Evolutionary conservation across 1,140 invertebrate genomes (phyloP), one percentile per base, ranked within the genome.

Genomic region (Drosophila carrolli): DNA sequence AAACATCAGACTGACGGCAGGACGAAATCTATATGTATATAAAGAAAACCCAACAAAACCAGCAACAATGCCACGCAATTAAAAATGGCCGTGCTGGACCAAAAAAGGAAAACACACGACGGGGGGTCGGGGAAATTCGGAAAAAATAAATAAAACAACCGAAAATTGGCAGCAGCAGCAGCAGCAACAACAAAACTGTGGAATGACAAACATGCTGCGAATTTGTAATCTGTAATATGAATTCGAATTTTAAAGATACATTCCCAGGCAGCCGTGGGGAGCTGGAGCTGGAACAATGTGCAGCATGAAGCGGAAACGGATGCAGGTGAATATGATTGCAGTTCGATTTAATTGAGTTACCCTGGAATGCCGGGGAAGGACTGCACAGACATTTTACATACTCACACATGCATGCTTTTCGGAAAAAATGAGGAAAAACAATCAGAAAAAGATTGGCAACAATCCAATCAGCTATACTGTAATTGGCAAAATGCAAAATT

Each of bases 141-240:
- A 58, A 76, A 76, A 51, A 62, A 57, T 60, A 70, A 32, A 23
- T 53, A 59, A 76, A 63, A 75, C 60, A 75, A 68, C 48, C 48
- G 48, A 77, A 71, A 71, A 70, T 57, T 70, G 51, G 43, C 51
- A 65, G 23, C 37, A 70, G 38, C 65, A 63, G 38, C 65, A 35
- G 55, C 48, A 62, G 32, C 46, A 67, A 7, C 46, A 72, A 56
- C 38, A 50, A 29, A 65, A 76, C 75, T 73, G 55, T 66, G 80
- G 67, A 79, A 89, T 88, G 84, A 80, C 83, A 89, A 88, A 88
- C 83, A 88, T 88, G 83, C 83, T 83, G 84, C 84, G 83, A 88
- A 88, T 88, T 88, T 89, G 83, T 88, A 88, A 88, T 88, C 85
- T 75, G 84, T 89, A 89, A 88, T 88, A 78, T 79, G 83, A 77